Base-by-base conservation (phyloP, 2,113 vertebrate species). In the Clinocottus analis region DNA sequence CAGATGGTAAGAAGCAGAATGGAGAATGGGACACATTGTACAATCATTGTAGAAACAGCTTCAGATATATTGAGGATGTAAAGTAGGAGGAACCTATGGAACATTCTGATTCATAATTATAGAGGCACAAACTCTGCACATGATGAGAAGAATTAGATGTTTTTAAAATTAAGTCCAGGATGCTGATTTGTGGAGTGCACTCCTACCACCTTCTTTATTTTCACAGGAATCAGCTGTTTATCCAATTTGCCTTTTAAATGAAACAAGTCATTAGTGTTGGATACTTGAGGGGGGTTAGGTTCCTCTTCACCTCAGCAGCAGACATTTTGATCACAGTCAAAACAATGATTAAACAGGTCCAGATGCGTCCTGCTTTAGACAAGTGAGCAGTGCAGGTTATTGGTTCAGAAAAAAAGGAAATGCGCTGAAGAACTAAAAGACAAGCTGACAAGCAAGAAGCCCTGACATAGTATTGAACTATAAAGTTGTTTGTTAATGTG, bases 1-100 rank as follows among this genome's bases (percentile, higher is more conserved):
- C 80, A 85, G 29, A 89, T 93, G 92, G 93, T 95, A 81, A 90
- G 91, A 45, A 8, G 19, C 25, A 39, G 29, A 37, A 29, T 37
- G 16, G 21, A 8, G 7, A 55, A 65, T 17, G 25, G 2, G 31
- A 13, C 4, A 61, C 23, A 60, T 37, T 7, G 5, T 9, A 19
- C 5, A 3, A 7, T 10, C 29, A 19, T 43, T n/a, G 8, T 49
- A 12, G 5, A 29, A 3, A 10, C 14, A 27, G 6, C 3, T 35
- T 45, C 7, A 61, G 23, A 68, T 12, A 75, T 41, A 35, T 35
- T 9, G 3, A 11, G 29, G 19, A 33, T 45, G 23, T 31, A 58
- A 17, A 33, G 27, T 27, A 59, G 37, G 47, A 41, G 61, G 39
- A 12, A 8, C 21, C 21, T n/a, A 10, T n/a, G n/a, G 47, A 51